Evolutionary conservation across 1,140 invertebrate genomes (phyloP).

Genomic region (Maniola jurtina): DNA sequence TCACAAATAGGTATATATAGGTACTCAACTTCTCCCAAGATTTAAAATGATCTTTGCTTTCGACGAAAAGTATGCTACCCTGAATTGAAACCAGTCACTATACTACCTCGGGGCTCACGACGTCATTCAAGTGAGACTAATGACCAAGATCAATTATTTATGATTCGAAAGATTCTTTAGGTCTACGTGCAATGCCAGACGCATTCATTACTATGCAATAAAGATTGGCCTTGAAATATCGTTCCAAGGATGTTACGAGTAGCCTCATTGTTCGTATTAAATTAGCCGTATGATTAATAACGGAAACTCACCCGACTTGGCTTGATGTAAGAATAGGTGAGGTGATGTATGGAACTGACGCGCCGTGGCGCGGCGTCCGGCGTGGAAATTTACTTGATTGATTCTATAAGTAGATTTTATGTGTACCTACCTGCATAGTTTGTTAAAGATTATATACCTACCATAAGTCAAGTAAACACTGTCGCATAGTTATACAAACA

Average conservation of each 20-base stretch:
- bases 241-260: constrained; percentile 44
- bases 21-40: too few species aligned
- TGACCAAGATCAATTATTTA: neutral
- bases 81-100: too few species aligned
- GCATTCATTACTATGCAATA: constrained; percentile 29
- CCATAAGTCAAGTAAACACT: too few species aligned
- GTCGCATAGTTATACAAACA: too few species aligned
- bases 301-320: constrained; percentile 49
- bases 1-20: too few species aligned
- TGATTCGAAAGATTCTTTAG: neutral
- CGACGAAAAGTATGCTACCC: too few species aligned
- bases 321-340: constrained; percentile 42
- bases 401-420: constrained; percentile 16
- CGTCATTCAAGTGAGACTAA: too few species aligned
- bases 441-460: too few species aligned
- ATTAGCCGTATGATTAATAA: constrained; percentile 64
- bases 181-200: neutral
- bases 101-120: too few species aligned
- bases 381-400: constrained; percentile 36
- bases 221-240: constrained; percentile 40
- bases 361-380: neutral
- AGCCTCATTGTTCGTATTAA: constrained; percentile 57
- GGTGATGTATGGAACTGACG: constrained; percentile 19
- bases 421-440: neutral
- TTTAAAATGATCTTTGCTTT: too few species aligned